These are phyloP conservation scores for Apotomis betuletana DNA, from an alignment of 2,888 invertebrate genomes.

Conservation along the genomic window DNA sequence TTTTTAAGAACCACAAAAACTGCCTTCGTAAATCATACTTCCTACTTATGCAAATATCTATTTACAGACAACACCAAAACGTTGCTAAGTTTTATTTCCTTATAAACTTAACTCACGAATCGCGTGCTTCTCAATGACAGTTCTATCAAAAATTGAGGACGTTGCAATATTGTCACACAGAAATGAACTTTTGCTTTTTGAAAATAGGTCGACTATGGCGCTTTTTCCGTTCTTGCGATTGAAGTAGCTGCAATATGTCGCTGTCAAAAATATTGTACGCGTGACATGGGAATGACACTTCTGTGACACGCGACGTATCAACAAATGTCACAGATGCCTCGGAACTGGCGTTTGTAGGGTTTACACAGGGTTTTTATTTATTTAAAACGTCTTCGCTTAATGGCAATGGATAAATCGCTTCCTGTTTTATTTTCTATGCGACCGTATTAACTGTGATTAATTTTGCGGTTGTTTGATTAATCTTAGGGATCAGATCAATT, in stretches of 20 bases:
- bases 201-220: background rate
- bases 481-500: no score
- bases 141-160: conserved; percentile 43
- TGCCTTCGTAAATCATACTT: background rate
- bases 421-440: no score
- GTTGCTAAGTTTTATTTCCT: conserved; percentile 45
- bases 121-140: conserved; percentile 53
- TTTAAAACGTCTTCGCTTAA: no score
- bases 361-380: no score
- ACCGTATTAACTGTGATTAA: no score
- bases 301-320: conserved; percentile 42
- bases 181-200: conserved; percentile 43
- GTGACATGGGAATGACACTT: conserved; percentile 41
- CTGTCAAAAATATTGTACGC: conserved; percentile 32
- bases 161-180: conserved; percentile 41
- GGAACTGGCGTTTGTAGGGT: background rate
- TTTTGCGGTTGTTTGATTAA: no score
- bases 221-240: conserved; percentile 19
- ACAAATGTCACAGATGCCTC: conserved; percentile 1
- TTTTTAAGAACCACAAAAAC: background rate
- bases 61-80: conserved; percentile 24
- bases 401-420: no score
- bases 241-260: conserved; percentile 36
- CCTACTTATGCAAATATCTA: conserved; percentile 27
- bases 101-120: conserved; percentile 53